phyloP scores from a whole-genome alignment of 2,888 invertebrate species.

The Sesia apiformis region DNA sequence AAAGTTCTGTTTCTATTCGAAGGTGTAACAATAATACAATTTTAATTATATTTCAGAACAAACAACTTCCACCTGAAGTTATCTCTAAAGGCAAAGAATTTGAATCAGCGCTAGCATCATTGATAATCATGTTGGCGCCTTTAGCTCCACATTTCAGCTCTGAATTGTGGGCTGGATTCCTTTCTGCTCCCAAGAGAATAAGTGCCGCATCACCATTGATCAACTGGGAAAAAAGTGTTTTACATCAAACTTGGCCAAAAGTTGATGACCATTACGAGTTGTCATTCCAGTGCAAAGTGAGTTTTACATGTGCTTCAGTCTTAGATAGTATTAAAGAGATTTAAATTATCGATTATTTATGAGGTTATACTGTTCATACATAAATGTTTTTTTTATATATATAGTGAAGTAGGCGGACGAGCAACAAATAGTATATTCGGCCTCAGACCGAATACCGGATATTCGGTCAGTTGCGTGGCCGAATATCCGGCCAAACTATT shows the following conservation, averaged over 20 bases:
- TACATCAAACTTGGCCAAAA: slow-evolving; percentile 86
- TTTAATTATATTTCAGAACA: slow-evolving; percentile 55
- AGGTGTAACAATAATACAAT: not conserved
- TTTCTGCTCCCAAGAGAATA: slow-evolving; percentile 76
- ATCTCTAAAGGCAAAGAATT: slow-evolving; percentile 80
- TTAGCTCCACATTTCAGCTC: slow-evolving; percentile 93
- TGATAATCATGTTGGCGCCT: slow-evolving; percentile 90
- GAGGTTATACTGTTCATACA: too few species aligned
- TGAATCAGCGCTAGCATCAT: slow-evolving; percentile 84
- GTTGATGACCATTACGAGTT: slow-evolving; percentile 81
- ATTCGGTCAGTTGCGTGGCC: too few species aligned
- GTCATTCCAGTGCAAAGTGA: slow-evolving; percentile 78
- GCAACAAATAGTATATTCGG: too few species aligned
- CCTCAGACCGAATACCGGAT: too few species aligned
- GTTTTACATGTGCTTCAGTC: slow-evolving; percentile 5
- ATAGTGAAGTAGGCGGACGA: too few species aligned
- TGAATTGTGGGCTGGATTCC: slow-evolving; percentile 90
- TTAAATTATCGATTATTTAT: too few species aligned
- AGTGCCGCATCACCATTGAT: slow-evolving; percentile 64
- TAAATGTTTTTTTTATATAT: too few species aligned
- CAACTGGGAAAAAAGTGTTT: slow-evolving; percentile 79
- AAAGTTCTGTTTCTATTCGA: not conserved
- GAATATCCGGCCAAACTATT: too few species aligned
- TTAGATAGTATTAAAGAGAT: too few species aligned
- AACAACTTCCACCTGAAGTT: slow-evolving; percentile 71